Conservation (phyloP, 2,113 vertebrate genomes). For the Castor canadensis region DNA sequence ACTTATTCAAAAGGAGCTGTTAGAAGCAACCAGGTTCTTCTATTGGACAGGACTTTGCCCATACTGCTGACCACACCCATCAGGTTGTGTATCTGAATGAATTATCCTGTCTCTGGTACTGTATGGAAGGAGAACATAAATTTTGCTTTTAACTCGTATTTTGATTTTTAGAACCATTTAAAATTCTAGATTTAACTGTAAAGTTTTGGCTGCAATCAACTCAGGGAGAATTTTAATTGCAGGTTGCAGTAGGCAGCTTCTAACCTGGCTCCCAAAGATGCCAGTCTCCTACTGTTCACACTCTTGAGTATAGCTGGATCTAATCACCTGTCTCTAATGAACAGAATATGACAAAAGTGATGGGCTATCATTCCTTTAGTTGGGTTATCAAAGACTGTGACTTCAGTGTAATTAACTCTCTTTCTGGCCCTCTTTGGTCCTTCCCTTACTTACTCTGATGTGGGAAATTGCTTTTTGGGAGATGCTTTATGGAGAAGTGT, state of each 20-base stretch:
- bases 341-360: neutral
- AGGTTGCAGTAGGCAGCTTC: slow-evolving; percentile 14
- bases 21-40: slow-evolving; percentile 16
- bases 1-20: neutral
- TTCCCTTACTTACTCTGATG: neutral
- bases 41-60: neutral
- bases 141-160: slow-evolving; percentile 54
- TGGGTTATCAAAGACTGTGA: neutral
- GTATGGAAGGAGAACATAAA: neutral
- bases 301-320: neutral
- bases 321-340: slow-evolving; percentile 6
- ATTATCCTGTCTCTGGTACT: neutral
- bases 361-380: neutral
- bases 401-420: neutral
- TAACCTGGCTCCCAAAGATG: neutral
- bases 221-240: neutral
- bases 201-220: neutral
- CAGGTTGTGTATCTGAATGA: neutral
- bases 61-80: neutral
- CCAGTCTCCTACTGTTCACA: neutral
- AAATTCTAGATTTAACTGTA: slow-evolving; percentile 34
- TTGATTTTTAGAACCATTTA: slow-evolving; percentile 34
- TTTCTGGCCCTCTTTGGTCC: neutral
- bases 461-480: neutral
- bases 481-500: neutral